Evolutionary conservation across 2,797 vertebrate species (phyloP).

Genomic region (Trachops cirrhosus): DNA sequence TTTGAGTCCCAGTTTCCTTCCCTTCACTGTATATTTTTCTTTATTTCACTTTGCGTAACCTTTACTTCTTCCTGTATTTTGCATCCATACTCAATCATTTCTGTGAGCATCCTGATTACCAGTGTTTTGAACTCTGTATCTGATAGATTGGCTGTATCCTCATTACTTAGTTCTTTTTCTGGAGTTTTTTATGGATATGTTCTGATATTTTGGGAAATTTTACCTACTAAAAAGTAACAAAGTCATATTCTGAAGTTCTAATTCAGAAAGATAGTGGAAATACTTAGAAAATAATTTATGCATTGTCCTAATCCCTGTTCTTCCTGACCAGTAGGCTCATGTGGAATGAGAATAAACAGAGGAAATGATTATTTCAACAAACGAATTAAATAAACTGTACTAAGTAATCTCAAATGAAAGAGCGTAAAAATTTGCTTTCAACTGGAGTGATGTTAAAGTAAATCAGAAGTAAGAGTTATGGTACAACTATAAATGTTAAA

Average conservation of each 20-base stretch:
- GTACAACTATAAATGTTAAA: background rate
- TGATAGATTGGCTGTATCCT: too few relatives aligned
- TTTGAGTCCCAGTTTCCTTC: too few relatives aligned
- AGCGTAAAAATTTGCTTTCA: slow-evolving; percentile 4
- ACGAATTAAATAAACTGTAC: slow-evolving; percentile 36
- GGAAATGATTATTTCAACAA: slow-evolving; percentile 49
- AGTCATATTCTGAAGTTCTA: background rate
- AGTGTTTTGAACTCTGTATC: too few relatives aligned
- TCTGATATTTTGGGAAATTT: background rate
- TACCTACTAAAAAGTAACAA: slow-evolving; percentile 25
- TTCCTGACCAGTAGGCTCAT: slow-evolving; percentile 2
- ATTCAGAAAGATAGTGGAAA: slow-evolving; percentile 33
- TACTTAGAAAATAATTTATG: background rate
- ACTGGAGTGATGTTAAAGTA: background rate
- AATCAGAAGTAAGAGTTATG: background rate
- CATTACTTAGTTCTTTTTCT: too few relatives aligned
- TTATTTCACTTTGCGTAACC: too few relatives aligned
- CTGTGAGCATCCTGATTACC: too few relatives aligned
- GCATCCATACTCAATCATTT: too few relatives aligned
- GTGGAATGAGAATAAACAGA: slow-evolving; percentile 52
- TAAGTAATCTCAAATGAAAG: slow-evolving; percentile 41
- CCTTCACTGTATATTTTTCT: too few relatives aligned
- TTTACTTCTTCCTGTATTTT: too few relatives aligned
- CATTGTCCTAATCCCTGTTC: background rate
- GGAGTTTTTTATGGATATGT: background rate